Conservation (phyloP, 1,140 invertebrate species). For the Nymphalis io region DNA sequence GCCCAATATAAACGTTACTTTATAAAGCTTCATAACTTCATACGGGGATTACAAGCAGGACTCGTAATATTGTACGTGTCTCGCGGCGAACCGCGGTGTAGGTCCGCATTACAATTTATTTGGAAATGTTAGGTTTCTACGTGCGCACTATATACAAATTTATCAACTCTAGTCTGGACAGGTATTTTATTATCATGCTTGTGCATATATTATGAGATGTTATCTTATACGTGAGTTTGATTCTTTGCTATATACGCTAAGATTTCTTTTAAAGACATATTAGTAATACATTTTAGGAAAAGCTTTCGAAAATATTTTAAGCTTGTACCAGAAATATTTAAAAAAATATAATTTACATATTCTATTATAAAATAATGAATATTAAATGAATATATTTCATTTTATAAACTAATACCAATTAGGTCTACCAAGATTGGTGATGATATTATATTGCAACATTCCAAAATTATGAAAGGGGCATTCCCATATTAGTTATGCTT, state of each 20-base stretch:
- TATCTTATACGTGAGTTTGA: not conserved
- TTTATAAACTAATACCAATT: too few relatives aligned
- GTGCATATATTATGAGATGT: not conserved
- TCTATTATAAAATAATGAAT: too few relatives aligned
- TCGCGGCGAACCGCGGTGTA: slow-evolving; percentile 1
- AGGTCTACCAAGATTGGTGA: too few relatives aligned
- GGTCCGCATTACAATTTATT: slow-evolving; percentile 11
- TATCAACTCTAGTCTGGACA: not conserved
- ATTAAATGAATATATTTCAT: too few relatives aligned
- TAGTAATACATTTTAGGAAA: not conserved
- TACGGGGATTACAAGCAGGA: slow-evolving; percentile 17
- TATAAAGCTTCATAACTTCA: slow-evolving; percentile 25
- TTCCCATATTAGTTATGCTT: too few relatives aligned
- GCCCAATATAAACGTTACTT: slow-evolving; percentile 10
- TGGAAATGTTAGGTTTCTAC: slow-evolving; percentile 10
- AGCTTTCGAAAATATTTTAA: too few relatives aligned
- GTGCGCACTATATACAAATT: not conserved
- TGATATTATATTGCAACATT: not conserved
- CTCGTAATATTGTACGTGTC: slow-evolving; percentile 27
- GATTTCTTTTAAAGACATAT: not conserved
- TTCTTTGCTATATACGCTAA: not conserved
- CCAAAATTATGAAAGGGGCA: not conserved
- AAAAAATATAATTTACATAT: too few relatives aligned
- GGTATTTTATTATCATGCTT: not conserved
- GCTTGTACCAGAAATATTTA: too few relatives aligned